Evolutionary conservation across 2,113 vertebrate species (phyloP), one percentile per base, ranked within the genome.

Genomic region (Zingel zingel): DNA sequence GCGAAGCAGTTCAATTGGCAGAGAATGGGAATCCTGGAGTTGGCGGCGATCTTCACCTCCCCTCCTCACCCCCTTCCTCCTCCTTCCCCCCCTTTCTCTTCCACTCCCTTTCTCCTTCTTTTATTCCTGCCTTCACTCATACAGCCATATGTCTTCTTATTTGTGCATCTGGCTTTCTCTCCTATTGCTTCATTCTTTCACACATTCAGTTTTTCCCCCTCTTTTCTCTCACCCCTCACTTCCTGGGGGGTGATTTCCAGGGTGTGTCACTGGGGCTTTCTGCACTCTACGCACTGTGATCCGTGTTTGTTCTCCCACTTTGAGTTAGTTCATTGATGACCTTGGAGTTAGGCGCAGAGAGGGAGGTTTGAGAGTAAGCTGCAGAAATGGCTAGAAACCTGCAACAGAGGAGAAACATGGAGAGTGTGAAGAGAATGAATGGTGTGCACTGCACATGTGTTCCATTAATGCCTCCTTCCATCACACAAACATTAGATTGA

Each of bases 251-350:
- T 27, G 4, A 56, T 70, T 75, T 79, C 81, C 81, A 62, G 77
- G 74, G 19, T 39, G 85, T 81, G 68, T 82, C 82, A 57, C 74
- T 5, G 50, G 61, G 43, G 53, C 59, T 63, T 63, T 39, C 25
- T 18, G 12, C 75, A 21, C 71, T 68, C 45, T 48, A 21, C 64
- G 18, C 54, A 9, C 3, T 13, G 59, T 8, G 47, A 33, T 51
- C 61, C n/a, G 14, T 13, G 45, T 68, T 50, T 47, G 69, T 27
- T 86, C 73, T 74, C 67, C 51, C 56, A 67, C 61, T 23, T 39
- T n/a, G 68, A 85, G 27, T 79, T 36, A 69, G 63, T 45, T 86
- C 30, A 47, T 70, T 74, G 68, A 50, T 91, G 93, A 93, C 91
- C 93, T 94, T 93, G 91, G 78, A 65, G 71, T 65, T 59, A 81